Evolutionary conservation across 2,888 invertebrate species (phyloP), one percentile per base, ranked within the genome.

Genomic region (Onthophagus sagittarius): DNA sequence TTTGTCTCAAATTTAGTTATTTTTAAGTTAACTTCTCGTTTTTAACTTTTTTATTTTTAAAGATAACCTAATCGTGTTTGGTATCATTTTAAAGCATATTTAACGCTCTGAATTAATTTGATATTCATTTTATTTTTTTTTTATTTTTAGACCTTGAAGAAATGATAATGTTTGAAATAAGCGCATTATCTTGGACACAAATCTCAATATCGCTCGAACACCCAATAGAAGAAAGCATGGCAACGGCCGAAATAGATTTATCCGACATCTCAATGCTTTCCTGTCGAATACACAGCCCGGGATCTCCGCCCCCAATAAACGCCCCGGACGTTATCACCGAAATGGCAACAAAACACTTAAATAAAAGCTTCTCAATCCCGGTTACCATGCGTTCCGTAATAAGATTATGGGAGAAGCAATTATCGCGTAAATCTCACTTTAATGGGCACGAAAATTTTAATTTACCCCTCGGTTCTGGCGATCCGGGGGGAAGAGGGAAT

Each of bases 331-430:
- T 86, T 33, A 86, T 87, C 0, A 87, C 88, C 0, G 89, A 90
- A 73, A 81, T 88, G 63, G 87, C 88, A n/a, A 88, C 90, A 0
- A 90, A 88, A 83, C 91, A 97, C 70, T 89, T 97, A 76, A 96
- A 97, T 84, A 92, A 93, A 82, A 95, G 93, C 79, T 90, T 96
- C 80, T 97, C 97, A n/a, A 95, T 98, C 83, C 97, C 98, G 0
- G 90, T 97, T 71, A 96, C 96, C 5, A 90, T 97, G 86, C 89
- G 97, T 76, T 91, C 95, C 0, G 88, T 98, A 1, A 90, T 97
- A n/a, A 92, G 93, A 82, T 89, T 91, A 72, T 95, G 95, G 95
- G 93, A 95, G 80, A 90, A 92, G 7, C 93, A 94, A 79, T 89
- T 90, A 32, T 85, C 89, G 11, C 80, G 84, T 62, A 83, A 85